Evolutionary conservation across 2,113 vertebrate genomes (phyloP).

Genomic region (Delphinapterus leucas): DNA sequence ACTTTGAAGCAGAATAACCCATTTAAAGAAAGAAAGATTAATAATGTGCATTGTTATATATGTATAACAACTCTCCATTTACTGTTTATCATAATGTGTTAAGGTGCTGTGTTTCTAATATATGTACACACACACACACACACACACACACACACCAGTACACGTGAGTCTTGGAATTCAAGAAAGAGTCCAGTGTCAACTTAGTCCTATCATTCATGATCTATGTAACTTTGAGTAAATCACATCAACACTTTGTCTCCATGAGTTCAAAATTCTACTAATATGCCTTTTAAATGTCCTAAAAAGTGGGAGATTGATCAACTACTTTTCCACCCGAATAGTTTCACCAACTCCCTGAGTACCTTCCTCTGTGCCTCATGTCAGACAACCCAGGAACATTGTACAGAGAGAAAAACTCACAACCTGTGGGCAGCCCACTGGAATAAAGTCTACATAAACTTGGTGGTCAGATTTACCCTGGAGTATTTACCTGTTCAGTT

Average conservation of each 20-base stretch:
- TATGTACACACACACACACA: neutral
- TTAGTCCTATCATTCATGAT: neutral
- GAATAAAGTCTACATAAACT: neutral
- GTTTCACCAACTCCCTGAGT: neutral
- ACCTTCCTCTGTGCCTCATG: neutral
- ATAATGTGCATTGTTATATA: neutral
- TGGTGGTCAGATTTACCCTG: neutral
- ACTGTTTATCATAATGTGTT: neutral
- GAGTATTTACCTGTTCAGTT: neutral
- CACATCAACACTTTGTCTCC: neutral
- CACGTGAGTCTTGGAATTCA: neutral
- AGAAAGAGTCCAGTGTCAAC: neutral
- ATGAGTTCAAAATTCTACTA: neutral
- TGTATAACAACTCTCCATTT: neutral
- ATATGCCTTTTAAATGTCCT: neutral
- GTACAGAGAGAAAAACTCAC: neutral
- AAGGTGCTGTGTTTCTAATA: neutral
- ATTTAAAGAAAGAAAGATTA: neutral
- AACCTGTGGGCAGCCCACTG: neutral
- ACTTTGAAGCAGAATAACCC: neutral
- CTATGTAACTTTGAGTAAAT: neutral
- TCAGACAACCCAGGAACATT: neutral
- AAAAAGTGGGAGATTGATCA: neutral
- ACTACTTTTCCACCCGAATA: neutral
- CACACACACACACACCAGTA: neutral